Percentiles rank a stretch among this genome's conserved stretches.
Evolutionary conservation across 1,140 invertebrate species (phyloP).

Genomic region (Platyscapa corneri): DNA sequence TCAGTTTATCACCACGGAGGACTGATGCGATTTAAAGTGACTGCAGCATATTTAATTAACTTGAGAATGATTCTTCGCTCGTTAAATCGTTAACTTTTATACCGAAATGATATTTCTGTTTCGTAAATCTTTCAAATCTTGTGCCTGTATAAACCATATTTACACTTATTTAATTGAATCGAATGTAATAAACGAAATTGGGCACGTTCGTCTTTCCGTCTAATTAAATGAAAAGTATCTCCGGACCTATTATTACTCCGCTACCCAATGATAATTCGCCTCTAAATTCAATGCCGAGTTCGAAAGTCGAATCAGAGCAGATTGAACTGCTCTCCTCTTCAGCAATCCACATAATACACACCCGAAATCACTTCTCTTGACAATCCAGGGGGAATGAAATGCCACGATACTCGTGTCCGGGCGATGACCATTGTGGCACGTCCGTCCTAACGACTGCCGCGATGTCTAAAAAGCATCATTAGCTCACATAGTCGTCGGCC

Average conservation of each 20-base stretch:
- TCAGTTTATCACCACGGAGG: too few relatives aligned
- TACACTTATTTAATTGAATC: too few relatives aligned
- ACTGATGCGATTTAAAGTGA: too few relatives aligned
- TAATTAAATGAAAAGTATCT: neutral
- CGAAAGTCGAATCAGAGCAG: neutral
- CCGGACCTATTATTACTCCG: neutral
- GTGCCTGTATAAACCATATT: neutral
- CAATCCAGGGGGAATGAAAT: neutral
- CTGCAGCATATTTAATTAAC: too few relatives aligned
- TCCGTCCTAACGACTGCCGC: neutral
- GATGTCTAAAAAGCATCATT: conserved; percentile 5
- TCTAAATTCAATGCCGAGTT: too few relatives aligned
- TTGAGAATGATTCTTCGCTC: too few relatives aligned
- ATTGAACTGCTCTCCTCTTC: neutral
- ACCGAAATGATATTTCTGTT: neutral
- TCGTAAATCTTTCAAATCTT: neutral
- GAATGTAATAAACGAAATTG: too few relatives aligned
- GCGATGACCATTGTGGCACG: neutral
- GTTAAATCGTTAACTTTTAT: too few relatives aligned
- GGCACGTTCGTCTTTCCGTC: too few relatives aligned
- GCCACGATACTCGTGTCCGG: neutral
- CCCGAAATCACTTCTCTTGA: neutral
- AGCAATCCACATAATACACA: too few relatives aligned
- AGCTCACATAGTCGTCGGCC: neutral
- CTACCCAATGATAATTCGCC: neutral